Evolutionary conservation across 2,797 vertebrate species (phyloP).

Genomic region (Xenentodon cancila): DNA sequence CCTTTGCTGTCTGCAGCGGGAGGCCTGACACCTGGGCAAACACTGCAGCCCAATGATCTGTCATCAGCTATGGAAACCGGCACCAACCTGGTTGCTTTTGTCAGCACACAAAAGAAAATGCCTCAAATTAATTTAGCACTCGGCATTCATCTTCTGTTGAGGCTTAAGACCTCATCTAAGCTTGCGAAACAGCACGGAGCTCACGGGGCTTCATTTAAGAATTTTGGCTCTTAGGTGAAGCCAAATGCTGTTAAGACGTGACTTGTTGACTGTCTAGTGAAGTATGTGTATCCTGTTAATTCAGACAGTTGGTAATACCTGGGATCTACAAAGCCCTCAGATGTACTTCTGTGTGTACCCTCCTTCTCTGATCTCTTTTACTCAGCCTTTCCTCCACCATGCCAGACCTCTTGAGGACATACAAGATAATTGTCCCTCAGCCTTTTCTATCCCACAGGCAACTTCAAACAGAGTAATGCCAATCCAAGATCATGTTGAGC

Average conservation of each 20-base stretch:
- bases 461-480: conserved; percentile 72
- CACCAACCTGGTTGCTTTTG: conserved; percentile 83
- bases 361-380: conserved; percentile 72
- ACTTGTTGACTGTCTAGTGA: conserved; percentile 79
- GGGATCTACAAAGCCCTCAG: conserved; percentile 75
- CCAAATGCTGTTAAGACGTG: conserved; percentile 78
- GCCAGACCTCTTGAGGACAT: conserved; percentile 73
- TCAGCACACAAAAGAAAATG: conserved; percentile 85
- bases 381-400: conserved; percentile 68
- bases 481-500: conserved; percentile 61
- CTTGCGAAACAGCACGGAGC: conserved; percentile 78
- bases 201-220: conserved; percentile 79
- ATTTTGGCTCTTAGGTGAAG: conserved; percentile 78
- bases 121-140: conserved; percentile 86
- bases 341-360: conserved; percentile 73
- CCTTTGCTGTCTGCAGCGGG: conserved; percentile 79
- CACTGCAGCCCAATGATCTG: conserved; percentile 84
- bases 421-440: conserved; percentile 73
- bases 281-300: conserved; percentile 80
- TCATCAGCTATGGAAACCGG: conserved; percentile 87
- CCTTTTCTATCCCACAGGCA: conserved; percentile 52
- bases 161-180: conserved; percentile 81
- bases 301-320: conserved; percentile 79
- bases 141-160: conserved; percentile 80
- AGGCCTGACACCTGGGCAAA: conserved; percentile 90